These are phyloP conservation scores for Pilophorus perplexus DNA, from an alignment of 2,888 invertebrate genomes.

Conservation along the genomic window DNA sequence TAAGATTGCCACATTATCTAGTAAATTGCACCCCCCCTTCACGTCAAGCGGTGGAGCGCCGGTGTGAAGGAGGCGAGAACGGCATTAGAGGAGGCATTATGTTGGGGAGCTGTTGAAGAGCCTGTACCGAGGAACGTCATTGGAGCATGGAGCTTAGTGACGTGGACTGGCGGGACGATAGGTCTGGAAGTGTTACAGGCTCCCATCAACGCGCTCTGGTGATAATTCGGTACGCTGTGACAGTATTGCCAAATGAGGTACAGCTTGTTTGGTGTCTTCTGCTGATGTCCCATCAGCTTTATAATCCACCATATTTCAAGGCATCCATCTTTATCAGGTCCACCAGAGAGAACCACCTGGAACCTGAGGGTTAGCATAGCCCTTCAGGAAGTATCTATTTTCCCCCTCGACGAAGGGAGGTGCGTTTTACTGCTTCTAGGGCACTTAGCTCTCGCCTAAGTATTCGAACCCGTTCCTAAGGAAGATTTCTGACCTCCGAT, in stretches of 20 bases:
- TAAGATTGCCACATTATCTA: constrained; percentile 39
- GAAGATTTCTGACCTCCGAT: constrained; percentile 17
- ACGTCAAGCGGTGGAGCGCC: not conserved
- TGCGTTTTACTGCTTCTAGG: constrained; percentile 36
- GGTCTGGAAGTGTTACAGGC: too few species aligned
- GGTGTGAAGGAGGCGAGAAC: not conserved
- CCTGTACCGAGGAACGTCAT: constrained; percentile 1
- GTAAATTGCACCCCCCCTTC: constrained; percentile 34
- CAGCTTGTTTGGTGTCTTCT: too few species aligned
- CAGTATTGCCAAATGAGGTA: too few species aligned
- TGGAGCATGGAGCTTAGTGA: too few species aligned
- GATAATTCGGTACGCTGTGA: too few species aligned
- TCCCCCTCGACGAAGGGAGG: constrained; percentile 19
- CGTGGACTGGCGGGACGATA: too few species aligned
- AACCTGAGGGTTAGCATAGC: too few species aligned
- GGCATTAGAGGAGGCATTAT: constrained; percentile 33
- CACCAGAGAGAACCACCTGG: too few species aligned
- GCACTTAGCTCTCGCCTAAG: constrained; percentile 34
- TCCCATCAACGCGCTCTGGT: too few species aligned
- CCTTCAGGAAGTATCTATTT: constrained; percentile 31
- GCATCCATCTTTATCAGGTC: too few species aligned
- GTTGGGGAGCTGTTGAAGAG: constrained; percentile 7
- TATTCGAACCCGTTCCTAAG: constrained; percentile 22
- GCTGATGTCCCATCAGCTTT: too few species aligned
- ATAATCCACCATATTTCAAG: too few species aligned